Evolutionary conservation across 2,797 vertebrate genomes (phyloP).

Genomic region (Delichon dasypus): DNA sequence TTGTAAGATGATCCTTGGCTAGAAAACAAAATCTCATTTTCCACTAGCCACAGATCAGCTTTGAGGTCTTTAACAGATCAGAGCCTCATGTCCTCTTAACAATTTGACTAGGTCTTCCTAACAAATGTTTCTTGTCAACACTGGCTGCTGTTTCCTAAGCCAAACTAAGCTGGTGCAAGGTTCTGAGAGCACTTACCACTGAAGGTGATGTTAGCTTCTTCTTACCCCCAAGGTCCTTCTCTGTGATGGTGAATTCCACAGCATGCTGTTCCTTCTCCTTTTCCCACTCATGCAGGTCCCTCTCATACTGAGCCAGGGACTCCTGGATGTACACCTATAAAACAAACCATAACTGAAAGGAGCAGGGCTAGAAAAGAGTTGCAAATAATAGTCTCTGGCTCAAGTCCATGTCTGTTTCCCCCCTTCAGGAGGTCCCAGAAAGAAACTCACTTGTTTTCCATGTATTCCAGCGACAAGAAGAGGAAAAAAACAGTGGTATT

Average conservation of each 20-base stretch:
- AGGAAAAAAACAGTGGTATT: background rate
- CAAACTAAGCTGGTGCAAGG: background rate
- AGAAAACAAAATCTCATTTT: background rate
- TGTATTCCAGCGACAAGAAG: background rate
- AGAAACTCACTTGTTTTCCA: background rate
- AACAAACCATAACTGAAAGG: background rate
- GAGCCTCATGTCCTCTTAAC: background rate
- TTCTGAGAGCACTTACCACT: slow-evolving; percentile 14
- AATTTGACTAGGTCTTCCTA: background rate
- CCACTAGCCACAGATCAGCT: background rate
- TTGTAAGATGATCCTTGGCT: background rate
- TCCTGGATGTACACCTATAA: slow-evolving; percentile 79
- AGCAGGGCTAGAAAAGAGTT: background rate
- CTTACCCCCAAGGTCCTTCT: slow-evolving; percentile 61
- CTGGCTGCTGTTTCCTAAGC: background rate
- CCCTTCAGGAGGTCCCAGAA: background rate
- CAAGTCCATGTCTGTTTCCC: background rate
- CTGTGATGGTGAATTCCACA: slow-evolving; percentile 86
- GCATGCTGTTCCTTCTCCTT: slow-evolving; percentile 74
- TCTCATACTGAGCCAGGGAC: slow-evolving; percentile 72
- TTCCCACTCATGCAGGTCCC: slow-evolving; percentile 78
- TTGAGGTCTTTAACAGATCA: background rate
- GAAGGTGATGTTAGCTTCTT: background rate
- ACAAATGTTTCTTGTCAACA: background rate
- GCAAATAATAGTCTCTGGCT: background rate